Evolutionary conservation across 2,888 invertebrate genomes (phyloP), one percentile per base, ranked within the genome.

Genomic region (Agriopis leucophaearia): DNA sequence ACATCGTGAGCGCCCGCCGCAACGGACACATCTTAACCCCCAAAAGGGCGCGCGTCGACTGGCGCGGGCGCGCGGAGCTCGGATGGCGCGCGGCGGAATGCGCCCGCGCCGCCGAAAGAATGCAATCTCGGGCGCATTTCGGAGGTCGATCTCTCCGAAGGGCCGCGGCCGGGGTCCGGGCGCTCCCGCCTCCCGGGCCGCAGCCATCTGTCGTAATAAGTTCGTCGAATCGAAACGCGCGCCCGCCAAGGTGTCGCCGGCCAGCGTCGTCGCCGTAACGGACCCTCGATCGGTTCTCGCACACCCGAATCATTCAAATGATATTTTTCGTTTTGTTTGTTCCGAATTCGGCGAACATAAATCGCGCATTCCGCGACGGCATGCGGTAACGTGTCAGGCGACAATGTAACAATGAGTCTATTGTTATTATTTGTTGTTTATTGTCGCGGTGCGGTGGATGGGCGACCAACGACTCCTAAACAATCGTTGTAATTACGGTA

Each of bases 91-190:
- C 91, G 81, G 88, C 85, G 94, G 94, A 94, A 94, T 94, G 94
- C 88, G 92, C 94, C 93, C 92, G 93, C 90, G 87, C 91, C 87
- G 92, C 93, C 94, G 92, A 94, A 94, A 94, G 94, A 94, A 94
- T 94, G 94, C 92, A 93, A 94, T 94, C 94, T 93, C 94, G 93
- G 94, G 90, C 93, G 94, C 93, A 91, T 93, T 94, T 94, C 94
- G 94, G 94, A 92, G 93, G 92, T 92, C 93, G 93, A 92, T 92
- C 94, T 93, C 92, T 92, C 91, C 89, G 85, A 86, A 88, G 91
- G 54, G 54, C 54, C 54, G 36, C 51, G 88, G 88, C 89, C 89
- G 87, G 85, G 88, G 85, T 84, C 88, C 86, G 85, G 85, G 86
- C 88, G 89, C 90, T 88, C 91, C 90, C 91, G 88, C 90, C 89